These are phyloP conservation scores for Pterocles burchelli DNA, from an alignment of 2,113 vertebrate species.

Conservation along the genomic window DNA sequence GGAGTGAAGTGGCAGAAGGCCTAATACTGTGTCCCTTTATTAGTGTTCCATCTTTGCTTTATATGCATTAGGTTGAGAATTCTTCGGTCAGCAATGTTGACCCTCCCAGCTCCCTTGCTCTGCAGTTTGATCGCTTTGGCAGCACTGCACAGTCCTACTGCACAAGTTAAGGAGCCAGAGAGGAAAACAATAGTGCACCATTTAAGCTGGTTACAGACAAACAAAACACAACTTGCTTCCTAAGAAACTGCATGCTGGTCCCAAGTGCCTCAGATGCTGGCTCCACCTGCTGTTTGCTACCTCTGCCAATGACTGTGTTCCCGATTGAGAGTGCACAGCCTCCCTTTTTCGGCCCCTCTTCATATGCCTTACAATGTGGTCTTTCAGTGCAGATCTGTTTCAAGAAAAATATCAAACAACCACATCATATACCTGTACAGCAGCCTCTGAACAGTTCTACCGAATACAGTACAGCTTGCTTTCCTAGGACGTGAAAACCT, in stretches of 20 bases:
- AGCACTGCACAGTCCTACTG: neutral
- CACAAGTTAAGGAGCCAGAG: neutral
- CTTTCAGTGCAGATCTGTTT: neutral
- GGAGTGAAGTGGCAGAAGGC: neutral
- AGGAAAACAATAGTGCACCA: fast-evolving
- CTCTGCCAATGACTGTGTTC: fast-evolving
- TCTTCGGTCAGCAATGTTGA: neutral
- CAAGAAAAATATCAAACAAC: neutral
- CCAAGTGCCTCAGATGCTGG: neutral
- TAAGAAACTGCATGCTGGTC: neutral
- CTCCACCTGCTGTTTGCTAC: neutral
- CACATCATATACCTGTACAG: neutral
- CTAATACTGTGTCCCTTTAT: neutral
- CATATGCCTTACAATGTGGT: neutral
- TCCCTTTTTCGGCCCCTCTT: neutral
- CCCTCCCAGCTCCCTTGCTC: neutral
- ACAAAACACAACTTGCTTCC: neutral
- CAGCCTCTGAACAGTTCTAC: neutral
- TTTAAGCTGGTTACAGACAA: neutral
- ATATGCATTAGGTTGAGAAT: neutral
- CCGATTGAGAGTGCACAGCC: neutral
- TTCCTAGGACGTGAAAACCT: neutral
- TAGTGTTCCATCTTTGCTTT: neutral
- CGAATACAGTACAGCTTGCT: neutral
- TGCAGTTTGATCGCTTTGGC: neutral